Base-by-base conservation (phyloP, 2,888 invertebrate species). In the Bimastos eiseni region DNA sequence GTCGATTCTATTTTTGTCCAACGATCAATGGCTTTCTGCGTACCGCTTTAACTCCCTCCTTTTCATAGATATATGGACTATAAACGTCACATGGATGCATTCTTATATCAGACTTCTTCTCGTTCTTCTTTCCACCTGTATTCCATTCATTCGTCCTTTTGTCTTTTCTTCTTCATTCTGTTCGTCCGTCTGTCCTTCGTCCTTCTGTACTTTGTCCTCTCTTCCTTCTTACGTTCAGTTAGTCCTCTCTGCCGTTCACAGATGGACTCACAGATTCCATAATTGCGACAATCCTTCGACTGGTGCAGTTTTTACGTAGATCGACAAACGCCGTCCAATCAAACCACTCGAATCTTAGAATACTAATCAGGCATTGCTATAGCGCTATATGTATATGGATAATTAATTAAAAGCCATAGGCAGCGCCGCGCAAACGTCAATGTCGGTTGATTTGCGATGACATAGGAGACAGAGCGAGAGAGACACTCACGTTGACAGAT, bases 381-480 rank as follows among this genome's bases (percentile, higher is more conserved):
- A 55, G 55, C 55, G 55, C 55, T 55, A 55, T 55, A 30, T 24
- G 17, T 24, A 44, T 44, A 2, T 44, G 2, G 24, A 30, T 2
- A 24, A 55, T 55, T 55, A 55, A 55, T 55, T 55, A 55, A 55
- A 55, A 55, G 24, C 30, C 55, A 55, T 55, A 55, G 3, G 11
- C 30, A 55, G 55, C 5, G 55, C 30, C 24, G 5, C 24, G 24
- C 55, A 55, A 24, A 30, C 55, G 24, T 86, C 36, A 30, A 86
- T 86, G 36, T 89, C 34, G 89, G 34, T 44, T 41, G 41, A 34
- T 89, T n/a, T 89, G 34, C 34, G 44, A 89, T 34, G 89, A 24
- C 24, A 36, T n/a, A 44, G 4, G n/a, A 44, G 89, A 44, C n/a
- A 34, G 41, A 70, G 83, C 15, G 83, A 55, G n/a, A 38, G 83